phyloP scores from a whole-genome alignment of 2,888 invertebrate species.

The Mythimna loreyi region DNA sequence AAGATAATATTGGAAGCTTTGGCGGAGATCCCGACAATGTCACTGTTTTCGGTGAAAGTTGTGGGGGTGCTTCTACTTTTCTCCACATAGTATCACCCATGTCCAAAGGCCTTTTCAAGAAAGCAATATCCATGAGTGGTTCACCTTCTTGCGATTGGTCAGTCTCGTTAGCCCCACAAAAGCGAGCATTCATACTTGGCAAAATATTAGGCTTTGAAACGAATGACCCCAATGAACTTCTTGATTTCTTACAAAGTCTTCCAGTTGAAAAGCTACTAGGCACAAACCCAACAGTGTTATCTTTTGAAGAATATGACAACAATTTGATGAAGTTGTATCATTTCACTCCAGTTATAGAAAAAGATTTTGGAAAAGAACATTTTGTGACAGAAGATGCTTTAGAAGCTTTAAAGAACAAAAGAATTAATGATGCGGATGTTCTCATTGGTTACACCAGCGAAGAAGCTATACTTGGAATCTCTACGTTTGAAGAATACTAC shows the following conservation, averaged over 20 bases:
- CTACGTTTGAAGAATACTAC: slow-evolving; percentile 38
- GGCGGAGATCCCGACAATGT: slow-evolving; percentile 74
- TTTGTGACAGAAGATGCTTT: slow-evolving; percentile 72
- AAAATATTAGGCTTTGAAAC: slow-evolving; percentile 73
- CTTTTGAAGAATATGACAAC: slow-evolving; percentile 66
- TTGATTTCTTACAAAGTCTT: slow-evolving; percentile 74
- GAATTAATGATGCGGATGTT: slow-evolving; percentile 90
- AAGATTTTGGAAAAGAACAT: slow-evolving; percentile 72
- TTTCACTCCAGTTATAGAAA: slow-evolving; percentile 77
- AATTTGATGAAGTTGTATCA: slow-evolving; percentile 69
- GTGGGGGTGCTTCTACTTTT: slow-evolving; percentile 68
- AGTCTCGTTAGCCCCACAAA: slow-evolving; percentile 64
- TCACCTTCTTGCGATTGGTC: slow-evolving; percentile 73
- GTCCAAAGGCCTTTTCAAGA: slow-evolving; percentile 73
- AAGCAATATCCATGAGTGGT: slow-evolving; percentile 74
- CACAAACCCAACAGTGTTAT: slow-evolving; percentile 65
- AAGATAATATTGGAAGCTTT: slow-evolving; percentile 70
- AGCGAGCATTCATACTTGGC: slow-evolving; percentile 73
- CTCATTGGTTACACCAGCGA: slow-evolving; percentile 93
- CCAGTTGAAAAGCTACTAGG: slow-evolving; percentile 68
- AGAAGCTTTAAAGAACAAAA: slow-evolving; percentile 79
- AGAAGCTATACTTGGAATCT: slow-evolving; percentile 87
- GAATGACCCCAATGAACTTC: slow-evolving; percentile 67
- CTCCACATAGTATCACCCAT: slow-evolving; percentile 73
- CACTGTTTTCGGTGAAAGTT: slow-evolving; percentile 76